phyloP scores from a whole-genome alignment of 2,797 vertebrate species.

The Sebastes taczanowskii region DNA sequence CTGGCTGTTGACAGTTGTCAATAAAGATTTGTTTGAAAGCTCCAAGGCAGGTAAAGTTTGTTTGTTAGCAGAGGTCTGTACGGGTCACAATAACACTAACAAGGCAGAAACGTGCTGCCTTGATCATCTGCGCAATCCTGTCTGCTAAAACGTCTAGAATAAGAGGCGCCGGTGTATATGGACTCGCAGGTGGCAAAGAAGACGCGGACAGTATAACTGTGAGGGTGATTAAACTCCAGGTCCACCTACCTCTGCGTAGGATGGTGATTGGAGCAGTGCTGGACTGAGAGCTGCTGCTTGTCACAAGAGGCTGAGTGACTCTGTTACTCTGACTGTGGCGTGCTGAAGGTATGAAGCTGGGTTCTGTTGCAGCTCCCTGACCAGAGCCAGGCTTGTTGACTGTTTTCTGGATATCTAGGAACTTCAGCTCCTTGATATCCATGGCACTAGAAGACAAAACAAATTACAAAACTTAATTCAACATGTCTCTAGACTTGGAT shows the following conservation, averaged over 20 bases:
- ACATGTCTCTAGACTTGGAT: too few relatives aligned
- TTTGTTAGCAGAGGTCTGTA: too few relatives aligned
- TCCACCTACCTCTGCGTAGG: constrained; percentile 74
- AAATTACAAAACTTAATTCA: neutral
- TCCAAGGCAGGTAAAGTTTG: fast-evolving
- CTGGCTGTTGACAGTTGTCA: too few relatives aligned
- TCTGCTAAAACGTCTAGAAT: too few relatives aligned
- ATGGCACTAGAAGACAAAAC: constrained; percentile 82
- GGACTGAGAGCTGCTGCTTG: constrained; percentile 72
- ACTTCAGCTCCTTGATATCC: constrained; percentile 93
- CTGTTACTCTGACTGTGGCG: constrained; percentile 42
- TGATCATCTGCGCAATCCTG: too few relatives aligned
- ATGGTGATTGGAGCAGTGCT: constrained; percentile 83
- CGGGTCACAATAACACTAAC: fast-evolving
- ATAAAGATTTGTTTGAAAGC: too few relatives aligned
- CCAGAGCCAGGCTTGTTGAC: constrained; percentile 32
- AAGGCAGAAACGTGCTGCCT: too few relatives aligned
- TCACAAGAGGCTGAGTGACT: constrained; percentile 50
- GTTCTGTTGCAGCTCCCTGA: constrained; percentile 22
- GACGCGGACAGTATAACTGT: neutral
- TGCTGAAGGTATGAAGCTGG: constrained; percentile 12
- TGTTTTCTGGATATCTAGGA: constrained; percentile 85
- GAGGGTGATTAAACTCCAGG: neutral
- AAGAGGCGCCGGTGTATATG: fast-evolving
- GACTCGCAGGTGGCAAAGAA: too few relatives aligned